These are phyloP conservation scores for Palloptera scutellata DNA, from an alignment of 2,888 invertebrate species.

Conservation along the genomic window DNA sequence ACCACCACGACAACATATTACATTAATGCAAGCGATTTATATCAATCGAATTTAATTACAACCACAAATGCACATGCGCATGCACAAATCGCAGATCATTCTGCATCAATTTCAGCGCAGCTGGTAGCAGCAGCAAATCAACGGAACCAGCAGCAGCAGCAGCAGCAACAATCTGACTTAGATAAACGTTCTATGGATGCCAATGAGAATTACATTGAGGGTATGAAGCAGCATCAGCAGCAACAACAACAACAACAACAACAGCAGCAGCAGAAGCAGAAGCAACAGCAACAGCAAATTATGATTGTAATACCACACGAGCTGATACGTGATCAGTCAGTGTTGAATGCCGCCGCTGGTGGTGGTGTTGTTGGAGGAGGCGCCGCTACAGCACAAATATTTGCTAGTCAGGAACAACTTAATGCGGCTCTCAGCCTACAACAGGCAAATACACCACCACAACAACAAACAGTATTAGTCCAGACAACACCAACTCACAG, in stretches of 20 bases:
- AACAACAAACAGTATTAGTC: conserved; percentile 1
- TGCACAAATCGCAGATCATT: conserved; percentile 14
- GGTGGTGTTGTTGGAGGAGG: no score
- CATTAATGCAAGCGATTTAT: conserved; percentile 50
- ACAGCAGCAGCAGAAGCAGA: conserved; percentile 17
- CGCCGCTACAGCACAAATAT: background rate
- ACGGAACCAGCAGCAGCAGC: conserved; percentile 12
- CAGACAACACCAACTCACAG: background rate
- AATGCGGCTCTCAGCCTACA: background rate
- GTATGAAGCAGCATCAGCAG: conserved; percentile 22
- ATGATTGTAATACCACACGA: conserved; percentile 47
- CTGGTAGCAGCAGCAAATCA: conserved; percentile 24
- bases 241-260: conserved; percentile 20
- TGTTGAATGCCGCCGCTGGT: background rate
- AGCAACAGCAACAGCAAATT: conserved; percentile 30
- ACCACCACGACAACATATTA: conserved; percentile 45
- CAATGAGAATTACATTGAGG: conserved; percentile 51
- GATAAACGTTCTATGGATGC: conserved; percentile 39
- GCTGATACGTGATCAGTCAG: conserved; percentile 5
- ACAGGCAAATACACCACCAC: conserved; percentile 9
- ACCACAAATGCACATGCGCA: conserved; percentile 6
- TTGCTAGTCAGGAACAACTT: background rate
- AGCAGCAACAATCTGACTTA: conserved; percentile 19
- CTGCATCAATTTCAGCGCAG: conserved; percentile 9
- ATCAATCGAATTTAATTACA: conserved; percentile 43